Evolutionary conservation across 1,140 invertebrate genomes (phyloP), one percentile per base, ranked within the genome.

Genomic region (Orchestia grillus): DNA sequence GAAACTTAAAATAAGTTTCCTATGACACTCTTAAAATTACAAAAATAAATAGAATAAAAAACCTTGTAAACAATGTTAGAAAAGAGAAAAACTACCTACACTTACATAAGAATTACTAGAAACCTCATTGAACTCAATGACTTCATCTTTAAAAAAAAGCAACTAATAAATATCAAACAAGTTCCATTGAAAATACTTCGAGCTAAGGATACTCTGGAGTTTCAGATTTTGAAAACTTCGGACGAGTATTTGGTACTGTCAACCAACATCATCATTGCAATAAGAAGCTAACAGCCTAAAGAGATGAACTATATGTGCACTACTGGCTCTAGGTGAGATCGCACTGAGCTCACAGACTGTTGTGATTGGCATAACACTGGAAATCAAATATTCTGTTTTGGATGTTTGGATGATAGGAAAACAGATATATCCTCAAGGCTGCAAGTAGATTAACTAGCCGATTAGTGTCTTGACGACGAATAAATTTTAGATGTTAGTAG

Each of bases 401-500:
- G n/a, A n/a, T n/a, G n/a, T n/a, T n/a, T n/a, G 62, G 62, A 77
- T 3, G 11, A 77, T 28, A 28, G 19, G 62, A 77, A 77, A 15
- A 77, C 11, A 77, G 28, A 77, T 77, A 77, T 8, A 53, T 53
- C 28, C 36, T 77, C 62, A 77, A 23, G 11, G 62, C 28, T 77
- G 1, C 28, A 8, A 23, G 62, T 36, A 77, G 62, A 77, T 77
- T 1, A 77, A 77, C 28, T 77, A 8, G 28, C 19, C 47, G 47
- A 8, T 53, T 53, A 53, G 19, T 8, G 47, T 15, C 62, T 77
- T 36, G 11, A 77, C 28, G 28, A 77, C 62, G 62, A 77, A 77
- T 23, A 28, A 42, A 90, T 90, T 90, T 94, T 94, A 94, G 44
- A 94, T 94, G 40, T 94, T 94, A 40, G 92, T 94, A 45, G 92